Evolutionary conservation across 2,113 vertebrate genomes (phyloP).

Genomic region (Rattus norvegicus): DNA sequence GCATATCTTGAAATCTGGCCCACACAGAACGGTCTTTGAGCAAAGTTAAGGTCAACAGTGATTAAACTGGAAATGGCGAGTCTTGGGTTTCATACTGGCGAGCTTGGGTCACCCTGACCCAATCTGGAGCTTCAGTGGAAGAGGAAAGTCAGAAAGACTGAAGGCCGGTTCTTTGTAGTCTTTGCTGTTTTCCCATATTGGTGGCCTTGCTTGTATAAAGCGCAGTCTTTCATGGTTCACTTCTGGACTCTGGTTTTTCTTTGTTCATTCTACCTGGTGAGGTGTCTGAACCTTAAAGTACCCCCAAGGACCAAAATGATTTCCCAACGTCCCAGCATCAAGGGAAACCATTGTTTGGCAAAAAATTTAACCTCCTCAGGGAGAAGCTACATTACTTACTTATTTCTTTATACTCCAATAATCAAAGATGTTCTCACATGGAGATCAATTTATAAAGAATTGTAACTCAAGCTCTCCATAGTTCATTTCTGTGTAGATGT

Average conservation of each 20-base stretch:
- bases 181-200: background rate
- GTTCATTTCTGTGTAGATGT: background rate
- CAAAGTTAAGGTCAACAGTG: background rate
- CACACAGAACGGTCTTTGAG: background rate
- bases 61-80: background rate
- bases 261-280: background rate
- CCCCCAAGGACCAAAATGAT: background rate
- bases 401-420: background rate
- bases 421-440: background rate
- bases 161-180: background rate
- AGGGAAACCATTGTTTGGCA: background rate
- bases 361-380: background rate
- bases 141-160: background rate
- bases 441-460: background rate
- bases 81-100: background rate
- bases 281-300: background rate
- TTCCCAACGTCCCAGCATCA: background rate
- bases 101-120: background rate
- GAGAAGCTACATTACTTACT: background rate
- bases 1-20: background rate
- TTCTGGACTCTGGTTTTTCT: background rate
- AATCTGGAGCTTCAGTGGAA: background rate
- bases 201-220: background rate
- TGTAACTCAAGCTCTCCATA: background rate
- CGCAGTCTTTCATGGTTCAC: background rate